Conservation (phyloP, 2,797 vertebrate genomes). For the Cyclura pinguis region DNA sequence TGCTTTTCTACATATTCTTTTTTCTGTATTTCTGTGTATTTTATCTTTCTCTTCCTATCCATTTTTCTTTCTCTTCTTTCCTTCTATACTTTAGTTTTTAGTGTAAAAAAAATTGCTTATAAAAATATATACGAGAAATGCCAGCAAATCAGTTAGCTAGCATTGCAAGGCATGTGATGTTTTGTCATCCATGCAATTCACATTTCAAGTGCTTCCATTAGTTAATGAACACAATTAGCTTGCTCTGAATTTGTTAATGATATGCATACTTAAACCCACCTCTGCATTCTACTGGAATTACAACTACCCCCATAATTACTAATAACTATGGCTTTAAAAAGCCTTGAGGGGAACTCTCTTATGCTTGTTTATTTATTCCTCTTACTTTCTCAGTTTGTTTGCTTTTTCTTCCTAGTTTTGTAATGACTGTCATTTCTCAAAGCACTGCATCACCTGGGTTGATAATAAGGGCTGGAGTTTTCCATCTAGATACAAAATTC, state of each 20-base stretch:
- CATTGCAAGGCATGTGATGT: slow-evolving; percentile 40
- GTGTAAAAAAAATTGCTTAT: too few relatives aligned
- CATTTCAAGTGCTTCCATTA: slow-evolving; percentile 32
- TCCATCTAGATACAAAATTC: background rate
- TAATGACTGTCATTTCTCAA: background rate
- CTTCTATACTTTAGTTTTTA: too few relatives aligned
- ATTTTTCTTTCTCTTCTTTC: too few relatives aligned
- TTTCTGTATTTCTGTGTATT: too few relatives aligned
- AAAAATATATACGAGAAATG: too few relatives aligned
- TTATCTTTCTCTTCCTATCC: too few relatives aligned
- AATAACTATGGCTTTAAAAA: slow-evolving; percentile 17
- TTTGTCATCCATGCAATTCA: slow-evolving; percentile 61
- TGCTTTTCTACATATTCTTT: too few relatives aligned
- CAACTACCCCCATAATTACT: slow-evolving; percentile 51
- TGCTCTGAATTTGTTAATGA: slow-evolving; percentile 65
- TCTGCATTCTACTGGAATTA: slow-evolving; percentile 54
- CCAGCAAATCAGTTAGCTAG: slow-evolving; percentile 39
- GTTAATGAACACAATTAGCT: slow-evolving; percentile 56
- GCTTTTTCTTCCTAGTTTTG: background rate
- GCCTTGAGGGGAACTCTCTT: slow-evolving; percentile 35
- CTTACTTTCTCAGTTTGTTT: slow-evolving; percentile 13
- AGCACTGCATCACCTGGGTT: background rate
- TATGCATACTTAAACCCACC: slow-evolving; percentile 32
- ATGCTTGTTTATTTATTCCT: background rate
- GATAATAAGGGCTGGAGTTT: background rate